Evolutionary conservation across 2,797 vertebrate species (phyloP).

Genomic region (Paguma larvata): DNA sequence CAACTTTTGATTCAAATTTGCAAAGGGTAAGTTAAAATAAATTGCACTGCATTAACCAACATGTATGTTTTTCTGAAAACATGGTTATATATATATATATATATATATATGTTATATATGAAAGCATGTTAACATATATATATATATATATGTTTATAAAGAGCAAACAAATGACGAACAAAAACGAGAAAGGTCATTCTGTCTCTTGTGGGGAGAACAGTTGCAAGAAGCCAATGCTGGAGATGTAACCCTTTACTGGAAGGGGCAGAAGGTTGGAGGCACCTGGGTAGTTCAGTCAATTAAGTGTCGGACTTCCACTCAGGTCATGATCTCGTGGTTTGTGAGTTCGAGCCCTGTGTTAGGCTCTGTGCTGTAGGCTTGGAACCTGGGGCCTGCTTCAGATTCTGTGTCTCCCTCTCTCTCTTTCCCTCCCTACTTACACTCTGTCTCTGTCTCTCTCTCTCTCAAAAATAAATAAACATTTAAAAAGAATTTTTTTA

Average conservation of each 20-base stretch:
- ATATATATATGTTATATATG: background rate
- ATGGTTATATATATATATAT: background rate
- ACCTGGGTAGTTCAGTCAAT: too few species aligned
- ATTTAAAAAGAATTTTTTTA: too few species aligned
- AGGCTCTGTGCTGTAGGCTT: too few species aligned
- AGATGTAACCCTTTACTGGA: background rate
- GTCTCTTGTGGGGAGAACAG: background rate
- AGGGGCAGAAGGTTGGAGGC: background rate
- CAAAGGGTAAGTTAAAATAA: slow-evolving; percentile 37
- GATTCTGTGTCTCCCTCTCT: too few species aligned
- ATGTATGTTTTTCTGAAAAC: background rate
- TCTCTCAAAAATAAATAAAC: too few species aligned
- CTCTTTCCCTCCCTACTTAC: too few species aligned
- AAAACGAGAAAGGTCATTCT: background rate
- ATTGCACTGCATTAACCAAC: background rate
- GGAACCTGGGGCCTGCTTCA: too few species aligned
- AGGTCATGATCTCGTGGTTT: too few species aligned
- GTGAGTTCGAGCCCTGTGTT: too few species aligned
- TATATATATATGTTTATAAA: background rate
- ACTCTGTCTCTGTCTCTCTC: too few species aligned
- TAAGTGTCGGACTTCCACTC: too few species aligned
- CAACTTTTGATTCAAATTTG: background rate
- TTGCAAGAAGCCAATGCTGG: background rate
- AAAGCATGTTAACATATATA: background rate
- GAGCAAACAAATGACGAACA: background rate